These are phyloP conservation scores for Macheiramphus alcinus DNA, from an alignment of 2,113 vertebrate species.

Conservation along the genomic window DNA sequence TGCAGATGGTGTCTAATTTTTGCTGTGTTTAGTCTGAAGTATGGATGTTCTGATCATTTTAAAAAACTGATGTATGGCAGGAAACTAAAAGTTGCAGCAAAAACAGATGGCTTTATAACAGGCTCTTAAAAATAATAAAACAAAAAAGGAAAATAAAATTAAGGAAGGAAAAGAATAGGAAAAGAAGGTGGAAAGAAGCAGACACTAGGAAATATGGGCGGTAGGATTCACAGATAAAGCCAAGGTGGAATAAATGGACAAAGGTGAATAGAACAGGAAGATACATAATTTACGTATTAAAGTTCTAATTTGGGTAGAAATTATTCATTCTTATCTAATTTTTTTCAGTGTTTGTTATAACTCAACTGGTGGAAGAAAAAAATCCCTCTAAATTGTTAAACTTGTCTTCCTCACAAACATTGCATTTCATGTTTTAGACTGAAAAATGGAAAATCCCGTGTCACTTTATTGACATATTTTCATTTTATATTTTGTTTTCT, in stretches of 20 bases:
- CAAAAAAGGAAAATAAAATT: background rate
- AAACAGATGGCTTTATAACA: background rate
- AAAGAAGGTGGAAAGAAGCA: background rate
- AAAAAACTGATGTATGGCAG: background rate
- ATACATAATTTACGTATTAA: background rate
- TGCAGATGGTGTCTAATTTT: background rate
- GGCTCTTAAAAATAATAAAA: background rate
- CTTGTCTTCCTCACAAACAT: background rate
- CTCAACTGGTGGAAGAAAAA: background rate
- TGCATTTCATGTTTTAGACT: background rate
- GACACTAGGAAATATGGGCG: background rate
- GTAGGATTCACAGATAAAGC: background rate
- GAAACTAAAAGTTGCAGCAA: background rate
- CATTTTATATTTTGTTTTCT: background rate
- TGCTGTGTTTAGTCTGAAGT: background rate
- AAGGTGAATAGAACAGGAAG: background rate
- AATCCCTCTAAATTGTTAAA: background rate
- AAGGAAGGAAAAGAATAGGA: background rate
- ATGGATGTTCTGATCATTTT: background rate
- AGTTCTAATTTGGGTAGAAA: background rate
- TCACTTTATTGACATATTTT: background rate
- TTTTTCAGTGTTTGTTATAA: background rate
- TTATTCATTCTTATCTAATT: background rate
- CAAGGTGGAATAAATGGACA: background rate
- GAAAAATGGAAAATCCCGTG: background rate